Conservation (phyloP, 2,797 vertebrate species). For the Poecilia velifera region DNA sequence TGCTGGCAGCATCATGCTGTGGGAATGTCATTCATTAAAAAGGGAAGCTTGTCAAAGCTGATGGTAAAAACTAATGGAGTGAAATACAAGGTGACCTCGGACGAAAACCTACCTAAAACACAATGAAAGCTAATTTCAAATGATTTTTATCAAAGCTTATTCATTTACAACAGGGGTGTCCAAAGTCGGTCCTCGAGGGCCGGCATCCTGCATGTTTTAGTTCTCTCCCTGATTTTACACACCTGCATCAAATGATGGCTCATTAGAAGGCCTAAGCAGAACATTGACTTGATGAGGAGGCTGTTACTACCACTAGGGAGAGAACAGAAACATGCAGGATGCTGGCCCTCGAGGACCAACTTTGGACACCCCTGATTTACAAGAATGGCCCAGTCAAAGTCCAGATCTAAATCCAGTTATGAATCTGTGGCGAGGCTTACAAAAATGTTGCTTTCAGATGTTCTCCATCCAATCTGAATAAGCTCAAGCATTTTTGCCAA, state of each 20-base stretch:
- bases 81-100: background rate
- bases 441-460: background rate
- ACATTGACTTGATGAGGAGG: too few relatives aligned
- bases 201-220: too few relatives aligned
- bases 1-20: background rate
- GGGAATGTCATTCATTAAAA: background rate
- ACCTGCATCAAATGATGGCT: too few relatives aligned
- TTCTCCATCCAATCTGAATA: background rate
- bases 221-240: too few relatives aligned
- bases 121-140: background rate
- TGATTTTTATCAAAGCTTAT: background rate
- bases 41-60: background rate
- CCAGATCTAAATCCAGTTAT: background rate
- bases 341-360: too few relatives aligned
- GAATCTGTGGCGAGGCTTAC: background rate
- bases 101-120: background rate
- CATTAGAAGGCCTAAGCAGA: too few relatives aligned
- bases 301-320: too few relatives aligned
- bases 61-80: background rate
- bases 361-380: background rate
- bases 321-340: too few relatives aligned
- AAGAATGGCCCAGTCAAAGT: background rate
- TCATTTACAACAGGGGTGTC: background rate
- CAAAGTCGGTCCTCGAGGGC: too few relatives aligned
- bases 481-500: background rate